phyloP scores from a whole-genome alignment of 2,797 vertebrate species.

The Sarcophilus harrisii region DNA sequence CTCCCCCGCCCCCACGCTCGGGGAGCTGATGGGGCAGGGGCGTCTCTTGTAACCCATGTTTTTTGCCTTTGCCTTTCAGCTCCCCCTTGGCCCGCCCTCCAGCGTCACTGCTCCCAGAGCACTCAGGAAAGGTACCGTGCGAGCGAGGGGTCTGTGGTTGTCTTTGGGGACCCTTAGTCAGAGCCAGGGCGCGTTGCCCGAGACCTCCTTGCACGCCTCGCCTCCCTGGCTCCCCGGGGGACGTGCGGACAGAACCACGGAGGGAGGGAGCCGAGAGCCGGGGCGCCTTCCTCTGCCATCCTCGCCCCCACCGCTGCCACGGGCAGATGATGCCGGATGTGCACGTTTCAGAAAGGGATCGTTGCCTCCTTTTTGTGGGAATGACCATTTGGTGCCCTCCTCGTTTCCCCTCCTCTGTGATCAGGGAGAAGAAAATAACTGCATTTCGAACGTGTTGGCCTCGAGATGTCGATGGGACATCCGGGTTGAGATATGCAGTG shows the following conservation, averaged over 20 bases:
- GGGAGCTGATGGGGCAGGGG: no score
- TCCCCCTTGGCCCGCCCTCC: constrained; percentile 19
- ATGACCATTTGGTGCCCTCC: fast-evolving
- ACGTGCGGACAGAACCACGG: fast-evolving
- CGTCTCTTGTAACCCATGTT: fast-evolving
- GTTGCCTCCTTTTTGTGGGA: neutral
- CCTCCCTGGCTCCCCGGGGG: neutral
- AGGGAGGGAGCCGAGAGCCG: no score
- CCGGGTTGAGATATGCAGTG: neutral
- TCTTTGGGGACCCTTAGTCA: neutral
- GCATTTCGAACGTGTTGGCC: neutral
- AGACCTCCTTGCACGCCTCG: no score
- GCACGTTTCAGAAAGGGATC: neutral
- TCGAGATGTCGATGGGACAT: neutral
- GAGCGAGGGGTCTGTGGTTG: neutral
- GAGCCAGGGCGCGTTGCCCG: no score
- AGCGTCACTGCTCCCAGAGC: constrained; percentile 75
- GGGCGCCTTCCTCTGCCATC: no score
- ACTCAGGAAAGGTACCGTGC: constrained; percentile 78
- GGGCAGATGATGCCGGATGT: neutral
- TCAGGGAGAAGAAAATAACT: no score
- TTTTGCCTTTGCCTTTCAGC: constrained; percentile 67
- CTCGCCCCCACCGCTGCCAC: fast-evolving
- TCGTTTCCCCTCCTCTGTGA: neutral
- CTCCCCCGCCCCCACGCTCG: no score